Percentiles rank a stretch among this genome's conserved stretches.
phyloP scores from a whole-genome alignment of 2,888 invertebrate genomes.

The Blastobasis adustella region DNA sequence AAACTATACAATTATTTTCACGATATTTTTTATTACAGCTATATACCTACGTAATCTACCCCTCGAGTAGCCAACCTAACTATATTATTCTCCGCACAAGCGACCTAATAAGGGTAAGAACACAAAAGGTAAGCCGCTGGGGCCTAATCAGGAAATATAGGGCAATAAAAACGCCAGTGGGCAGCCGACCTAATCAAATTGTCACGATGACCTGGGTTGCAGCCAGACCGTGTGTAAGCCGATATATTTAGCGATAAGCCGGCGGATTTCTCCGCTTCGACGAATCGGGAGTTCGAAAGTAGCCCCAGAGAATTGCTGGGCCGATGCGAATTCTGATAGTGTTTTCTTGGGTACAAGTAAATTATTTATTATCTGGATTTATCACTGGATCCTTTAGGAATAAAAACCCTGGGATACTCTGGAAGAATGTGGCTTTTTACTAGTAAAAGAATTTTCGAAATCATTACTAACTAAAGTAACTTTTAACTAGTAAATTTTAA shows the following conservation, averaged over 20 bases:
- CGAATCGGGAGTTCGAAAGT: not conserved
- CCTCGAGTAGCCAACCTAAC: constrained; percentile 5
- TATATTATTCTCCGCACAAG: not conserved
- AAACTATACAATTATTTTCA: too few species aligned
- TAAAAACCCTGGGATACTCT: too few species aligned
- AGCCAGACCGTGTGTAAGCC: not conserved
- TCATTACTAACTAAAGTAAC: too few species aligned
- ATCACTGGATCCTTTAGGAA: too few species aligned
- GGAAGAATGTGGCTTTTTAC: too few species aligned
- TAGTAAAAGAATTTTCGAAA: too few species aligned
- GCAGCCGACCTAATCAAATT: constrained; percentile 63
- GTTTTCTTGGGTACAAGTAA: too few species aligned
- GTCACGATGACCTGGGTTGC: constrained; percentile 42
- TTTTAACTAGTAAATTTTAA: too few species aligned
- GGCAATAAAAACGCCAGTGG: constrained; percentile 57
- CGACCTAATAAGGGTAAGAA: not conserved
- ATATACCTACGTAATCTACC: not conserved
- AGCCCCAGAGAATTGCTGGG: too few species aligned
- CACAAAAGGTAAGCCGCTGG: constrained; percentile 30
- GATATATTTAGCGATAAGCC: not conserved
- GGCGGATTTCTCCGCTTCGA: not conserved
- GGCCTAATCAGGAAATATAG: constrained; percentile 70
- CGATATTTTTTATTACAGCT: too few species aligned
- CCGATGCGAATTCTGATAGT: too few species aligned
- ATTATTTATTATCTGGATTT: too few species aligned